Conservation (phyloP, 2,797 vertebrate species). For the Silurus aristotelis region DNA sequence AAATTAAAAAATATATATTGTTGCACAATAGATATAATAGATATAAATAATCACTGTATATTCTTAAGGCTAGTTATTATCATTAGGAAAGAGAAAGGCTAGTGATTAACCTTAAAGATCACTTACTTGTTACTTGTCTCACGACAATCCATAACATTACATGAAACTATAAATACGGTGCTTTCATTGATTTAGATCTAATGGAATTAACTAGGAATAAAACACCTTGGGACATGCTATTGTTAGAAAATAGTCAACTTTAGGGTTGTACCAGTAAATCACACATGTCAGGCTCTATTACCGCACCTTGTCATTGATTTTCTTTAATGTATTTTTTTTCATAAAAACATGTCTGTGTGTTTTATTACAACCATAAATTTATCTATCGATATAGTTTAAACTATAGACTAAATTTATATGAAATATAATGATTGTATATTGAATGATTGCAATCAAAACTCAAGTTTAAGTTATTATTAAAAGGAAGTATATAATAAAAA, state of each 20-base stretch:
- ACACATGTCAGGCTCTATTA: neutral
- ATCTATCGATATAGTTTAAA: neutral
- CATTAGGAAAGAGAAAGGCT: neutral
- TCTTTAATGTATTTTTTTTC: neutral
- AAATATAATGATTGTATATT: neutral
- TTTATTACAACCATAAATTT: neutral
- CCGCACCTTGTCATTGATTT: neutral
- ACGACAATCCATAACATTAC: neutral
- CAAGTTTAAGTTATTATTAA: neutral
- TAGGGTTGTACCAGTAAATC: neutral
- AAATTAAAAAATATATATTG: neutral
- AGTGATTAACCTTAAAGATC: neutral
- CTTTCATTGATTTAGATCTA: neutral
- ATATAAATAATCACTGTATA: neutral
- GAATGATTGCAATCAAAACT: neutral
- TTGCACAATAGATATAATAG: no score
- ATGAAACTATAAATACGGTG: neutral
- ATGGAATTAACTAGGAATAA: neutral
- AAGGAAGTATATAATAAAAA: neutral
- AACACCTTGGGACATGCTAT: neutral
- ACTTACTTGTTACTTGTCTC: neutral
- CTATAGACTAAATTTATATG: neutral
- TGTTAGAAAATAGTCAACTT: neutral
- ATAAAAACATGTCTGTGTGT: neutral
- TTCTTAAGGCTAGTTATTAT: neutral